Evolutionary conservation across 2,113 vertebrate species (phyloP), one percentile per base, ranked within the genome.

Genomic region (Phylloscopus trochilus): DNA sequence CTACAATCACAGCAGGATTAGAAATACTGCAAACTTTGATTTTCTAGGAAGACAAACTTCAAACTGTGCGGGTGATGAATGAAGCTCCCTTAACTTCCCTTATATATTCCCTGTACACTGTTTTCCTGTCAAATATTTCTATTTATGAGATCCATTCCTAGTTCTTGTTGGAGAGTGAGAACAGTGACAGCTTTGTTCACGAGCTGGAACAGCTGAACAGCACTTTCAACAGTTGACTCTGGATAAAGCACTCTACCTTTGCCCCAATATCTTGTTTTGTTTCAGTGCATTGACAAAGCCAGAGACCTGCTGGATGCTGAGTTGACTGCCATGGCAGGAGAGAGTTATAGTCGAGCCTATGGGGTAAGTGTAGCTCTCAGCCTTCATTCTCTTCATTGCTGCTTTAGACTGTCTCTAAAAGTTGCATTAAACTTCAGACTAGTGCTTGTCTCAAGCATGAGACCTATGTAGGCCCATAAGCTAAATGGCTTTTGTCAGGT

Each of bases 311-410:
- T 99, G 91, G 99, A 99, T 74, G 99, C 99, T 2, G 99, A 99
- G 96, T 97, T 99, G 87, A 99, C 99, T 0, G 99, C 99, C 47
- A 99, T 99, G 99, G 99, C 99, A 30, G 99, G 99, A 66, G 99
- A 99, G 97, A 99, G 99, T 97, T 99, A 99, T 97, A 99, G 99
- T 69, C 98, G 99, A 83, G 99, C 99, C 7, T 99, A 99, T 0
- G 99, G 99, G 97, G 99, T 99, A 89, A 98, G 98, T 79, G 31
- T 14, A 5, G 5, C 19, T 15, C 22, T 63, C 56, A 73, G 27
- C 37, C 41, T 72, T 76, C 21, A 0, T 31, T 27, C n/a, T 74
- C 21, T 4, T 85, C 26, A 1, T 3, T 68, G 14, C 35, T 64
- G n/a, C 37, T 53, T 82, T 74, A 79, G 15, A 21, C 15, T 62